Evolutionary conservation across 2,888 invertebrate species (phyloP).

Genomic region (Lepidocyrtinus sp.): DNA sequence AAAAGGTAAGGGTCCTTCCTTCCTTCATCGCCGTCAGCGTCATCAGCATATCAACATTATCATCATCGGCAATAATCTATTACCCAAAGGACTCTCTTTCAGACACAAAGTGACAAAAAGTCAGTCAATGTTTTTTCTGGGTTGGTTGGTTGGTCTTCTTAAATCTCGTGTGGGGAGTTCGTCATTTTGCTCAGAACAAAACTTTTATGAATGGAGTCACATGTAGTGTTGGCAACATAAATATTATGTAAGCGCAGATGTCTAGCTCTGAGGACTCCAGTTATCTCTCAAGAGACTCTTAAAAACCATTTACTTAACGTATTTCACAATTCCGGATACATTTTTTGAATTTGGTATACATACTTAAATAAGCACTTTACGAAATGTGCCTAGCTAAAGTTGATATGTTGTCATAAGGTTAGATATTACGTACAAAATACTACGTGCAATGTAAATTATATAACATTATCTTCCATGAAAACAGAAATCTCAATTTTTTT

Average conservation of each 20-base stretch:
- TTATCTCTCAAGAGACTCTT: slow-evolving; percentile 53
- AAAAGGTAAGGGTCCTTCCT: slow-evolving; percentile 21
- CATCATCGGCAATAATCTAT: slow-evolving; percentile 9
- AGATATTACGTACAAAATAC: neutral
- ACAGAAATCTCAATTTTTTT: too few relatives aligned
- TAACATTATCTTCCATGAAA: neutral
- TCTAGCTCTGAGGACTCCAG: slow-evolving; percentile 20
- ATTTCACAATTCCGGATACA: slow-evolving; percentile 21
- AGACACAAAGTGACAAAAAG: slow-evolving; percentile 40
- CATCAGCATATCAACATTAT: slow-evolving; percentile 11
- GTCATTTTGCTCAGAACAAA: neutral
- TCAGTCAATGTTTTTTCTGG: slow-evolving; percentile 20
- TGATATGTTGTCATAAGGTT: too few relatives aligned
- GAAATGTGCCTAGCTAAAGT: too few relatives aligned
- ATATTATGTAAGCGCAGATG: slow-evolving; percentile 26
- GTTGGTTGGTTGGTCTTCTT: neutral
- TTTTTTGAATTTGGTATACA: neutral
- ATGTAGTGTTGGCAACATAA: neutral
- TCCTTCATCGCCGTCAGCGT: neutral
- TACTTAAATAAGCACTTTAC: neutral
- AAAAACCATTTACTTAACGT: slow-evolving; percentile 45
- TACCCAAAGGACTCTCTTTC: slow-evolving; percentile 40
- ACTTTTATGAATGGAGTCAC: slow-evolving; percentile 11
- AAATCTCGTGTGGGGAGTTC: neutral
- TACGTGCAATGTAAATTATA: neutral